Base-by-base conservation (phyloP, 2,888 invertebrate genomes). In the Tubulanus polymorphus region DNA sequence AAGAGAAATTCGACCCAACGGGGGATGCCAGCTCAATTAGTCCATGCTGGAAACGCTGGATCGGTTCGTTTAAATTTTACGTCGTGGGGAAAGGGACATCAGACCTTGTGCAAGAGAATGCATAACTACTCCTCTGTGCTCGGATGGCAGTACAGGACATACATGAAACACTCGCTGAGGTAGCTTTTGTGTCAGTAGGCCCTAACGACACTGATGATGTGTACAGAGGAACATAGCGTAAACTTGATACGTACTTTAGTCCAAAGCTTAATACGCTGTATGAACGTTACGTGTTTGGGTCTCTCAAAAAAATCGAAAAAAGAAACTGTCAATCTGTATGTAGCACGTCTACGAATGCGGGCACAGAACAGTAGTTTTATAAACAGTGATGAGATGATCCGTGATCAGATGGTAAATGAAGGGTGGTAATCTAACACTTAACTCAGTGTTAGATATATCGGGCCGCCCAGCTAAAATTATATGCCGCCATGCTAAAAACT, bases 211-310 rank as follows among this genome's bases (percentile, higher is more conserved):
- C 28, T 10, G 51, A 5, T n/a, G 23, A 30, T 46, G 52, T 29
- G 27, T 52, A 52, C 23, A 8, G 20, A 10, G 10, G 28, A 52
- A 26, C 52, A n/a, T 29, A 45, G 12, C 41, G 45, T 25, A 52
- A 18, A 25, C 52, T 52, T 27, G 52, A 46, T 46, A n/a, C 52
- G 3, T 23, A 52, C 30, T 52, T 52, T 26, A 15, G n/a, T n/a
- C n/a, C n/a, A n/a, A n/a, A n/a, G n/a, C n/a, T n/a, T n/a, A 28
- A 50, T 25, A 28, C 37, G n/a, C 50, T 37, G 23, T 50, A 50
- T 50, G 50, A 50, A 23, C 30, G 50, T 12, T 37, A 50, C 25
- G n/a, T 35, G 2, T 50, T 50, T n/a, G n/a, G n/a, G n/a, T n/a
- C n/a, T n/a, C n/a, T n/a, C n/a, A n/a, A n/a, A n/a, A n/a, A n/a